phyloP scores from a whole-genome alignment of 2,113 vertebrate genomes.

The Todiramphus saurophagus region DNA sequence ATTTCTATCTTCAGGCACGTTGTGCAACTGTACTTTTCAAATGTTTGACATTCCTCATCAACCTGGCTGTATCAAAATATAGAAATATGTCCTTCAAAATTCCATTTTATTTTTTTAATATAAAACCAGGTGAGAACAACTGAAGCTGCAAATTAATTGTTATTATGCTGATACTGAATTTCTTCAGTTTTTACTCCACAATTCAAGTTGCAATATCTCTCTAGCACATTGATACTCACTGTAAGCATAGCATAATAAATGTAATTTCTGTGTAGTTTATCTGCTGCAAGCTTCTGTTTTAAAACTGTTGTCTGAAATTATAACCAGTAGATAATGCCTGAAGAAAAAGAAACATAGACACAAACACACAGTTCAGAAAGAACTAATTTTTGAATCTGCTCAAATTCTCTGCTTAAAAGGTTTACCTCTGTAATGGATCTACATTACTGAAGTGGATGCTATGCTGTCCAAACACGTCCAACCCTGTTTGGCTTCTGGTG shows the following conservation, averaged over 20 bases:
- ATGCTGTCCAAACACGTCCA: background rate
- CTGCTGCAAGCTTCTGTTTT: background rate
- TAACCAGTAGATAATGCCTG: background rate
- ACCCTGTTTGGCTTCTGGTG: background rate
- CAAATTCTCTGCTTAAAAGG: background rate
- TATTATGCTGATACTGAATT: background rate
- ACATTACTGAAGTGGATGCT: background rate
- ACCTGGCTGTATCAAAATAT: conserved; percentile 7
- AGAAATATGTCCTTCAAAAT: conserved; percentile 52
- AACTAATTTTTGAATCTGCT: background rate
- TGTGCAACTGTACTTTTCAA: conserved; percentile 36
- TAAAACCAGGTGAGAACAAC: background rate
- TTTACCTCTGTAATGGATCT: background rate
- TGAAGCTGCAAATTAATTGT: background rate
- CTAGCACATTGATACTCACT: background rate
- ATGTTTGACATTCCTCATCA: conserved; percentile 71
- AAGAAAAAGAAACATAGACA: background rate
- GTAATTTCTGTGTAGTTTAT: background rate
- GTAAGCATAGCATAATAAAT: background rate
- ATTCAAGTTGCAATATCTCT: background rate
- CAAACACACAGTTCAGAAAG: background rate
- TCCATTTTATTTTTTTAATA: background rate
- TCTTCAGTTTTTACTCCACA: background rate
- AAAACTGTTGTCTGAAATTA: background rate
- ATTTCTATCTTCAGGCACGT: conserved; percentile 70